Evolutionary conservation across 2,888 invertebrate genomes (phyloP), one percentile per base, ranked within the genome.

Genomic region (Pristionchus arcanus): DNA sequence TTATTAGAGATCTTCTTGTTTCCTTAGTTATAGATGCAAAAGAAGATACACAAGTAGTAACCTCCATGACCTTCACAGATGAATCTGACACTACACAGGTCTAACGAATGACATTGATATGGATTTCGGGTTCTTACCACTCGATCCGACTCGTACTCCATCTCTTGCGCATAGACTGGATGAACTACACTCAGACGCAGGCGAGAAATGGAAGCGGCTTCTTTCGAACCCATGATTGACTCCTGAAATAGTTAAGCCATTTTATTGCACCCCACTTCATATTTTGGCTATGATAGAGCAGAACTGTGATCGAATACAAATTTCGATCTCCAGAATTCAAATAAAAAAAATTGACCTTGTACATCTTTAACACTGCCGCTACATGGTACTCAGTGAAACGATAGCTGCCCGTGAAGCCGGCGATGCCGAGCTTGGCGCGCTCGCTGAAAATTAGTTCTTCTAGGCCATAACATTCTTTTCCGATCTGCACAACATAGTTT

Each of bases 361-460:
- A 88, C 89, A 89, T 34, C 19, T 28, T 55, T 1, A 89, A 59
- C 89, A 81, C 59, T 1, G 81, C 37, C 5, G 25, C 42, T 1
- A 71, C 55, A 28, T 77, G 55, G 25, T 81, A 89, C 21, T 89
- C 89, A 19, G 77, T 89, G 89, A 89, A 89, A 21, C 42, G 42
- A 63, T 89, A 89, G 16, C 19, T 16, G 31, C 66, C 77, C 1
- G 42, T 81, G 89, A 89, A 89, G 34, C 81, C 89, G n/a, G 49
- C 55, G 28, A 59, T n/a, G 11, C 89, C 89, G 37, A 59, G 53
- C 25, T 55, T 37, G 42, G 59, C 49, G 19, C 89, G 55, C 7
- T 19, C 37, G 2, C 55, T 37, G 49, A 34, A 55, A 42, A 66
- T 66, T 13, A 55, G 9, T 5, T 42, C 42, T 55, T 55, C 13